phyloP scores from a whole-genome alignment of 2,888 invertebrate species.

The Pomacea canaliculata region DNA sequence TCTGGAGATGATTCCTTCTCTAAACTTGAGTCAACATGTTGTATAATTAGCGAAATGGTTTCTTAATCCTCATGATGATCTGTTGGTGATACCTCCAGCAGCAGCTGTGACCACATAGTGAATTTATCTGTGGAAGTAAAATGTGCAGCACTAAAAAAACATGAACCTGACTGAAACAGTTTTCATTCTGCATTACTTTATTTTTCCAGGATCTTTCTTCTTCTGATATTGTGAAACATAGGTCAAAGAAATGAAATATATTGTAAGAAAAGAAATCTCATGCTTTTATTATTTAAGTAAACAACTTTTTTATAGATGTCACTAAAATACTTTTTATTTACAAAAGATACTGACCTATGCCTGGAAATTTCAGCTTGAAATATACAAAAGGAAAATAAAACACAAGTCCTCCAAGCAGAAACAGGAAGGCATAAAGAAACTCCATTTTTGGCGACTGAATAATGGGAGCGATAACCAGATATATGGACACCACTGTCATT shows the following conservation, averaged over 20 bases:
- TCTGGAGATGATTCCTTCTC: too few species aligned
- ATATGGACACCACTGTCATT: constrained; percentile 45
- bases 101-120: constrained; percentile 1
- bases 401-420: constrained; percentile 47
- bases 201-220: too few species aligned
- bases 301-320: too few species aligned
- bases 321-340: too few species aligned
- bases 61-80: constrained; percentile 4
- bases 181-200: too few species aligned
- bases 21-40: too few species aligned
- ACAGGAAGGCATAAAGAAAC: constrained; percentile 50
- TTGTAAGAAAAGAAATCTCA: too few species aligned
- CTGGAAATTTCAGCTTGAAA: constrained; percentile 6
- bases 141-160: neutral
- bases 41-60: neutral
- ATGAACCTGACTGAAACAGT: too few species aligned
- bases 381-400: constrained; percentile 39
- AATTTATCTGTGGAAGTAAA: constrained; percentile 10
- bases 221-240: too few species aligned
- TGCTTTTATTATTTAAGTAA: too few species aligned
- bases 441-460: constrained; percentile 45
- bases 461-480: constrained; percentile 52
- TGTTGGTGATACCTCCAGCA: constrained; percentile 20
- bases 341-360: constrained; percentile 4
- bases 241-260: too few species aligned